Base-by-base conservation (phyloP, 2,888 invertebrate species). In the Agrilus mali region DNA sequence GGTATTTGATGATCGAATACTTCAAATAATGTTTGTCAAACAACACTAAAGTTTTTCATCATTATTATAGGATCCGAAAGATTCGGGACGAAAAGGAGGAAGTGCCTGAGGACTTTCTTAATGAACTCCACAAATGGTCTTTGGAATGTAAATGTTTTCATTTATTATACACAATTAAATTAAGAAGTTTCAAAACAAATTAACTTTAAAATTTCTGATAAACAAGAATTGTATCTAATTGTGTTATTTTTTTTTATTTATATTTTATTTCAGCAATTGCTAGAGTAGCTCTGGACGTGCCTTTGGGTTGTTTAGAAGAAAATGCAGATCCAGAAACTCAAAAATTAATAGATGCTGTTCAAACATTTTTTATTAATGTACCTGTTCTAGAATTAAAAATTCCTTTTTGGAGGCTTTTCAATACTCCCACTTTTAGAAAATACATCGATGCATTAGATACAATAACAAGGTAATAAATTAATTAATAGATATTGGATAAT, bases 61-160 rank as follows among this genome's bases (percentile, higher is more conserved):
- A 5, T 27, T 27, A 27, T 67, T 69, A 38, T 61, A 80, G 81
- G 54, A 68, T 78, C 55, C 65, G 71, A n/a, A 60, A 63, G 48
- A 68, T 78, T 53, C 70, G 73, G 56, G 68, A 80, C 50, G 56
- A 62, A 35, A 61, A 71, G 22, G 60, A 64, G 4, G 80, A 82
- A 65, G 75, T 82, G 46, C 78, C 80, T 1, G 66, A 67, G 0
- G 73, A 83, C 59, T 82, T 83, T 55, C 61, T 80, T 38, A 80
- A 80, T 49, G 82, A 84, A 66, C 72, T 84, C 22, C 80, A 82
- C 57, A 82, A 83, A 60, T 86, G 86, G 86, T 81, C 84, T 3
- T 65, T 86, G 37, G 86, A 86, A 70, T 84, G 86, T 81, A 65
- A 75, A 77, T 71, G 43, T 12, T 38, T 17, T 14, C 22, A 36